Base-by-base conservation (phyloP, 2,113 vertebrate species). In the Chionodraco myersi region DNA sequence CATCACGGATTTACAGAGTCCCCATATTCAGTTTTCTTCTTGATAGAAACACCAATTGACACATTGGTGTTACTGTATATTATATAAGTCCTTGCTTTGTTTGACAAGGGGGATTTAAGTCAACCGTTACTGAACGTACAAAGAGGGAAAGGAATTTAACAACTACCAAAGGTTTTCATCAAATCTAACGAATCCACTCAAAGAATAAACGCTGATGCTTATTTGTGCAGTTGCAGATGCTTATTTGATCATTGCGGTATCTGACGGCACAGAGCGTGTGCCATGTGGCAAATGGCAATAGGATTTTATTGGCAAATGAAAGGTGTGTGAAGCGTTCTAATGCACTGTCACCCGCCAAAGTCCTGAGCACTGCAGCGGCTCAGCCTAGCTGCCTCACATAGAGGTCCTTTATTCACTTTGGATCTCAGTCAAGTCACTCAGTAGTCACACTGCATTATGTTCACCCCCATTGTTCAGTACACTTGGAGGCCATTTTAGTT, bases 401-500 rank as follows among this genome's bases (percentile, higher is more conserved):
- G 90, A 87, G 90, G 91, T 89, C 90, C 90, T 94, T 93, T 93
- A 92, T 93, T 94, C 92, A 88, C 88, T 92, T 92, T 94, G 91
- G 91, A 93, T 93, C 92, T 90, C 89, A 91, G 91, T 94, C 92
- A 93, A 93, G 92, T 92, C 91, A 91, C 93, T 93, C 92, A 93
- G 92, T 94, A 94, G 94, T 94, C 92, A 89, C 84, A 88, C 90
- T 86, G 92, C 92, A 94, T 95, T 93, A 93, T 92, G 86, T 91
- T 92, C 93, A 91, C 72, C 92, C 87, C 88, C 91, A 94, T 94
- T 94, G 93, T 93, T 94, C 88, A 75, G 87, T 90, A 89, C 89
- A 91, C 89, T 93, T 90, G 87, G 93, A 93, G 91, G 92, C 94
- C 92, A 93, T 94, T 92, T 94, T 93, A 94, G 88, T 91, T 94